Percentiles rank a stretch among this genome's conserved stretches.
Conservation (phyloP, 2,113 vertebrate species). For the Ondatra zibethicus region DNA sequence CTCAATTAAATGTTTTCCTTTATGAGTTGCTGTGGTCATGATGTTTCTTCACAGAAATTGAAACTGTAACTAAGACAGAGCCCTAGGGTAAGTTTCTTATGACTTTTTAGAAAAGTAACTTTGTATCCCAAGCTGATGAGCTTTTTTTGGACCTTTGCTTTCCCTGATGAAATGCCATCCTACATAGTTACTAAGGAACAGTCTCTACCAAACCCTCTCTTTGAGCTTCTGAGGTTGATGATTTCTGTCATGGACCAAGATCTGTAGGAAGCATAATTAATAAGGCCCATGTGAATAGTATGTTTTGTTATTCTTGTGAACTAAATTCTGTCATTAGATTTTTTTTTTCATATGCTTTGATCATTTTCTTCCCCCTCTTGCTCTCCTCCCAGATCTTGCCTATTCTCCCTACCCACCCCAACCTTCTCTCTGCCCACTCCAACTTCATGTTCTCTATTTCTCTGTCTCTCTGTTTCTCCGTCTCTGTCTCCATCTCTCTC, state of each 20-base stretch:
- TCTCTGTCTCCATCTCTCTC: background rate
- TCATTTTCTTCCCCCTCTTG: background rate
- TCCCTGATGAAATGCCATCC: background rate
- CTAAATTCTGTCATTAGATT: background rate
- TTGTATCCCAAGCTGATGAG: background rate
- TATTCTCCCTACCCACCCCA: background rate
- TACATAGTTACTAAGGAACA: background rate
- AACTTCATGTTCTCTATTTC: background rate
- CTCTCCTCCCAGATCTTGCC: background rate
- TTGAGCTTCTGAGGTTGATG: too few species aligned
- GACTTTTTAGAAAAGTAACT: background rate
- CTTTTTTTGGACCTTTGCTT: constrained; percentile 16
- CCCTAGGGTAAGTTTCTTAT: background rate
- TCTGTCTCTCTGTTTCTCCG: background rate
- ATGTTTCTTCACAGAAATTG: background rate
- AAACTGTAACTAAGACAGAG: background rate
- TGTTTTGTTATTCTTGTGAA: too few species aligned
- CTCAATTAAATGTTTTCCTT: background rate
- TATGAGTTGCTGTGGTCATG: background rate
- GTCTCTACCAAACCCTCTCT: background rate
- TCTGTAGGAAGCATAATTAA: background rate
- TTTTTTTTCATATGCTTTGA: background rate
- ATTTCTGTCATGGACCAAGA: background rate
- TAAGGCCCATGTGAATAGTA: background rate
- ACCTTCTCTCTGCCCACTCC: background rate